Evolutionary conservation across 2,113 vertebrate genomes (phyloP), one percentile per base, ranked within the genome.

Genomic region (Entomyzon cyanotis): DNA sequence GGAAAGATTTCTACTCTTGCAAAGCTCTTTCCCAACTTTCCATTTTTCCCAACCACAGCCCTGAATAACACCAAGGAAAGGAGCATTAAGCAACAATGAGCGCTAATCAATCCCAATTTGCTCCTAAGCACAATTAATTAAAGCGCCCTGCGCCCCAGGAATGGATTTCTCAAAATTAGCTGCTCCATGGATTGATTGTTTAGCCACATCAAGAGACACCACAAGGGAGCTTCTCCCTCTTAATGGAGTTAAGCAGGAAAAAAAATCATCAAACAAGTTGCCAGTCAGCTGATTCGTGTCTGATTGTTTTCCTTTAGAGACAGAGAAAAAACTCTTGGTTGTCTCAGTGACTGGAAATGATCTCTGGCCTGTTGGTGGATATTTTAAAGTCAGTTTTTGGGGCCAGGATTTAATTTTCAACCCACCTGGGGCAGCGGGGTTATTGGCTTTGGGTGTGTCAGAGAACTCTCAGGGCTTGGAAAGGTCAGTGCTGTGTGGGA

Each of bases 91-190:
- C 91, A 87, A 85, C 74, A 89, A 50, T 63, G 84, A 94, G 63
- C 28, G 80, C 50, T 87, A 94, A 94, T 96, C 95, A 96, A 93
- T 96, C 90, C 90, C 63, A 87, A 90, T 95, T 90, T 87, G 84
- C 80, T 82, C 59, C 67, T 85, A 93, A 91, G 37, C 53, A 53
- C 92, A 87, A 91, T 89, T 94, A 90, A 96, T 96, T 94, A 60
- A 86, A 94, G 76, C 85, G 46, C 75, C 53, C 23, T 73, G 47
- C 78, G 83, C 77, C 44, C 35, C 22, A 89, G 58, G 60, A 92
- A 93, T 67, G 62, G 94, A 78, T 92, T 85, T 90, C 91, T 91
- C 37, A 2, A 60, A 71, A 94, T 97, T 84, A 73, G 73, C 74
- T 56, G 52, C 87, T 96, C 89, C 53, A 58, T 74, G 89, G 91